phyloP scores from a whole-genome alignment of 1,140 invertebrate genomes.

The Halotydeus destructor region DNA sequence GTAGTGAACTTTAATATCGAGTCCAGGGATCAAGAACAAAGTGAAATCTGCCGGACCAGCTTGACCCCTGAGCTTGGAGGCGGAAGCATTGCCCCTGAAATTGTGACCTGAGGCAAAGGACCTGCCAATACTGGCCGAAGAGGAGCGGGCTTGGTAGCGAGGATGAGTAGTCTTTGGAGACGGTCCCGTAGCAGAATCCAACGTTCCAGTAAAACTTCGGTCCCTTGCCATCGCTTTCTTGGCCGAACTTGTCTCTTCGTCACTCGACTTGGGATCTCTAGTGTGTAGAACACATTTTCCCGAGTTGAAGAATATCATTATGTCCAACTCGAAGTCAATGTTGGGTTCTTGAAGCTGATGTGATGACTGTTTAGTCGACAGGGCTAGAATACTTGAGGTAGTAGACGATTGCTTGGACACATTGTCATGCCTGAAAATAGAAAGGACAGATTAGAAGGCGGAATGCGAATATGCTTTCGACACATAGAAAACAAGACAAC shows the following conservation, averaged over 20 bases:
- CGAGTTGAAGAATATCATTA: slow-evolving; percentile 87
- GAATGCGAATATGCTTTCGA: no score
- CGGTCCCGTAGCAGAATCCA: neutral
- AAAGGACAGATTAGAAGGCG: no score
- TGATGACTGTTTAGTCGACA: no score
- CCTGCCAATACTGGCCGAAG: neutral
- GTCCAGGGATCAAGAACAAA: slow-evolving; percentile 78
- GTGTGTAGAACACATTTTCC: slow-evolving; percentile 91
- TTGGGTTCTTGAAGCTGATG: slow-evolving; percentile 49
- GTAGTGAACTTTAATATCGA: slow-evolving; percentile 77
- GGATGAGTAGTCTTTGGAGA: neutral
- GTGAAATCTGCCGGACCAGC: slow-evolving; percentile 44
- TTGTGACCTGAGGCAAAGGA: neutral
- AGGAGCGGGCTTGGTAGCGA: neutral
- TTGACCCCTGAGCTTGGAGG: slow-evolving; percentile 20
- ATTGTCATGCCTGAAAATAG: neutral
- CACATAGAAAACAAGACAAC: no score
- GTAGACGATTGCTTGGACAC: neutral
- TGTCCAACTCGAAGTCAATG: slow-evolving; percentile 86
- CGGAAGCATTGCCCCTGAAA: slow-evolving; percentile 19
- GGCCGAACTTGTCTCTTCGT: slow-evolving; percentile 38
- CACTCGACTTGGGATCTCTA: slow-evolving; percentile 44
- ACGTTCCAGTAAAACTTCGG: slow-evolving; percentile 44
- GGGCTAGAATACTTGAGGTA: neutral
- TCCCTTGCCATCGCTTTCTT: slow-evolving; percentile 31